Evolutionary conservation across 2,113 vertebrate species (phyloP), one percentile per base, ranked within the genome.

Genomic region (Lepus europaeus): DNA sequence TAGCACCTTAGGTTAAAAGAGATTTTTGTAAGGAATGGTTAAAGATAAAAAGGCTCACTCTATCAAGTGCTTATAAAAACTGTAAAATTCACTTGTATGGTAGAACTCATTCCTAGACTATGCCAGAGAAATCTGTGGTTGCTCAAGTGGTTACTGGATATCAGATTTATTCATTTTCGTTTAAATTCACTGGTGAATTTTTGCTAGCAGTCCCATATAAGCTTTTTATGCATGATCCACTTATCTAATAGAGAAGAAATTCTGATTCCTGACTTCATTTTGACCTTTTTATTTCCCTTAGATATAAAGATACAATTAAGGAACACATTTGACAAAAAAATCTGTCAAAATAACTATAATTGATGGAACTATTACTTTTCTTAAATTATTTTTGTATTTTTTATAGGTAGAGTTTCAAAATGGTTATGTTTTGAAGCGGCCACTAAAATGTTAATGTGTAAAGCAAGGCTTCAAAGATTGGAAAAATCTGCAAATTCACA

Each of bases 391-490:
- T 82, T 27, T n/a, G 10, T 16, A 59, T 89, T 45, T 94, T 73
- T 73, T 27, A 74, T 64, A 70, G 29, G 11, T 27, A 73, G 78
- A 87, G 19, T 20, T 97, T 96, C 51, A 89, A 96, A 88, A 83
- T 89, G 8, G 39, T 85, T 93, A 76, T 77, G 9, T 45, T 91
- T 89, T 82, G 66, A 95, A 87, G 20, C 27, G 83, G 51, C 11
- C 20, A 63, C 29, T 87, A 79, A 74, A 83, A 6, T 93, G 23
- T 78, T 84, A 33, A 39, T 90, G 53, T 90, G 33, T 23, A 87
- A 97, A 92, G 17, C 45, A 89, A 96, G 31, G 63, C 78, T 95
- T 96, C 27, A 45, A 53, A 70, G 45, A 94, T 83, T 84, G 13
- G 19, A 77, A 59, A 56, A 27, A 86, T 94, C 29, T 78, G 33